Evolutionary conservation across 2,797 vertebrate species (phyloP), one percentile per base, ranked within the genome.

Genomic region (Eidolon dupreanum): DNA sequence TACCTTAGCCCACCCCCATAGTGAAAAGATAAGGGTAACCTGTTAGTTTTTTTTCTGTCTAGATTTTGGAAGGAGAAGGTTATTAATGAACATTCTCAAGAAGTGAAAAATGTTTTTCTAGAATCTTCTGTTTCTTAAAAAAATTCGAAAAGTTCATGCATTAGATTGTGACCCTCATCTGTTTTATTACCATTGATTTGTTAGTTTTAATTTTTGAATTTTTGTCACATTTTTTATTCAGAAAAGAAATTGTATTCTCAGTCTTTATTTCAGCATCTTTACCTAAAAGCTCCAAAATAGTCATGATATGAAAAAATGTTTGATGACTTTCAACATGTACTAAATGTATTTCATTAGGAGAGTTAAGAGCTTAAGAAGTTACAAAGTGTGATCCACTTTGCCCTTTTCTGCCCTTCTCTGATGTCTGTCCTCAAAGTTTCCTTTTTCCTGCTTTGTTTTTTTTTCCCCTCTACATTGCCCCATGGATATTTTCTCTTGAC

Each of bases 191-290:
- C 38, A n/a, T 57, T 82, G 41, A 82, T 49, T 49, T 16, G 24
- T n/a, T 90, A 71, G 31, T 70, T 81, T 49, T 81, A 59, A 65
- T 24, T 26, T 26, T 90, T 90, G 57, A 33, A 87, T 73, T 90
- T 31, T 70, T 41, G 3, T 31, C 11, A 31, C n/a, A 11, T 38
- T 49, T 36, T 81, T 90, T 82, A 71, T 82, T 82, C 19, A 8
- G 26, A 43, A 26, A 74, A 61, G 41, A 73, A 19, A 51, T 38
- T 82, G 6, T 51, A 0, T 82, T 38, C 43, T 91, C 31, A 49
- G 1, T 78, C 13, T 59, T 81, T 82, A 36, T 73, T 59, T 91
- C 6, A 73, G 13, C n/a, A 71, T 49, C 19, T 49, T 49, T 71
- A 41, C 33, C 12, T 61, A 16, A 26, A 43, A 61, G 8, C 46